These are phyloP conservation scores for Achroia grisella DNA, from an alignment of 1,140 invertebrate species.

Conservation along the genomic window DNA sequence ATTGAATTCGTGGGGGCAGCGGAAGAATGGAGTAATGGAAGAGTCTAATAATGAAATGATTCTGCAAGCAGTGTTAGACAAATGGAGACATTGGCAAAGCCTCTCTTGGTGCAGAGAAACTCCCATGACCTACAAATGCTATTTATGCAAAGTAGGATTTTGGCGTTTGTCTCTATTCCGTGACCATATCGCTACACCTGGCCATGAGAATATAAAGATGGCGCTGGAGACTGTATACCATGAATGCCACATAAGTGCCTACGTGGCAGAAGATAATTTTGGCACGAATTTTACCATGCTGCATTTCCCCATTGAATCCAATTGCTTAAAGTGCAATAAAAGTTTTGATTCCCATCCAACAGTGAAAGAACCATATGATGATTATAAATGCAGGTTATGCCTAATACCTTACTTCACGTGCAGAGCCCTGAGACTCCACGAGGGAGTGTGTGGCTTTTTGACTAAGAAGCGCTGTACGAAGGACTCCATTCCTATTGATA, in stretches of 20 bases:
- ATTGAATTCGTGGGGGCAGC: too few species aligned
- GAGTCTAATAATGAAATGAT: background rate
- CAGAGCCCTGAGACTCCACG: background rate
- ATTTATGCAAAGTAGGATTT: constrained; percentile 17
- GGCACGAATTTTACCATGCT: background rate
- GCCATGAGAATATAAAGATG: background rate
- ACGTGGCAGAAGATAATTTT: background rate
- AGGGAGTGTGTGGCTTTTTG: background rate
- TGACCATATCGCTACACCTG: constrained; percentile 19
- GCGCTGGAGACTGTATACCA: background rate
- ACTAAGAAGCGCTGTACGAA: background rate
- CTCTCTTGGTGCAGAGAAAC: background rate
- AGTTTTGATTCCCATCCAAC: background rate
- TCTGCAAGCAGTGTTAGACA: background rate
- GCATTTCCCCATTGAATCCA: background rate
- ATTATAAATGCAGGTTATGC: background rate
- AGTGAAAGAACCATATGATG: background rate
- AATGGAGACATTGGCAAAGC: background rate
- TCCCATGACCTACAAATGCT: constrained; percentile 27
- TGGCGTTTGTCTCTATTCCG: constrained; percentile 23
- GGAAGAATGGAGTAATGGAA: too few species aligned
- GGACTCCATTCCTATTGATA: background rate
- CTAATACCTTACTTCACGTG: constrained; percentile 3
- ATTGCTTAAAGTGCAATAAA: constrained; percentile 8
- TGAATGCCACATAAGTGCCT: constrained; percentile 14